Evolutionary conservation across 2,888 invertebrate species (phyloP).

Genomic region (Drosophila differens): DNA sequence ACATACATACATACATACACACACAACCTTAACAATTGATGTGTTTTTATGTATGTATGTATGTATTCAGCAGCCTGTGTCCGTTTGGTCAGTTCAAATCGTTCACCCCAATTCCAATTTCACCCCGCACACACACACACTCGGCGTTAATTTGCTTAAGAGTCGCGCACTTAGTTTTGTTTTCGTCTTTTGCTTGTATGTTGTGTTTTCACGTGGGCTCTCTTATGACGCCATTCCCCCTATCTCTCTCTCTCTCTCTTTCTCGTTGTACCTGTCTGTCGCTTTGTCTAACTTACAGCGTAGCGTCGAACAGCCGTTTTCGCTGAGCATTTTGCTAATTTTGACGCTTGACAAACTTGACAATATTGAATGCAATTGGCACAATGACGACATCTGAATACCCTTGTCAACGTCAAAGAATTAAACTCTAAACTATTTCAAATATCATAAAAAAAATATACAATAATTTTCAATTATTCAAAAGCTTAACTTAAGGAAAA

Average conservation of each 20-base stretch:
- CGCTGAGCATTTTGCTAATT: conserved; percentile 56
- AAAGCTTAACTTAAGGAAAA: background rate
- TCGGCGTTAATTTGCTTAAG: conserved; percentile 8
- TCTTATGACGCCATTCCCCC: conserved; percentile 14
- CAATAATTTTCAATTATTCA: background rate
- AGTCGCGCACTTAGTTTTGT: conserved; percentile 26
- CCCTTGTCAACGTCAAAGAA: conserved; percentile 11
- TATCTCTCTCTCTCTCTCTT: conserved; percentile 10
- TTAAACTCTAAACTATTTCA: background rate
- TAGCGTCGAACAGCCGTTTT: conserved; percentile 28
- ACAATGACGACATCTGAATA: conserved; percentile 13
- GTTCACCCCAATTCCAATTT: background rate
- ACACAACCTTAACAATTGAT: background rate
- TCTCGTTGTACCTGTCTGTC: conserved; percentile 3
- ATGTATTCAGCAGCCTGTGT: background rate
- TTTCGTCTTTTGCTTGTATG: conserved; percentile 48
- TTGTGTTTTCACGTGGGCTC: conserved; percentile 36
- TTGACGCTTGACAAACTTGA: conserved; percentile 68
- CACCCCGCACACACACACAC: background rate
- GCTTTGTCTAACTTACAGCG: conserved; percentile 10
- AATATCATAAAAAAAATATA: background rate
- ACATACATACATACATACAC: too few relatives aligned
- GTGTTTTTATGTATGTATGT: background rate
- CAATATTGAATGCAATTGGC: conserved; percentile 1
- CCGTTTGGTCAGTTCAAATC: background rate